Conservation (phyloP, 2,113 vertebrate genomes). For the Raja brachyura region DNA sequence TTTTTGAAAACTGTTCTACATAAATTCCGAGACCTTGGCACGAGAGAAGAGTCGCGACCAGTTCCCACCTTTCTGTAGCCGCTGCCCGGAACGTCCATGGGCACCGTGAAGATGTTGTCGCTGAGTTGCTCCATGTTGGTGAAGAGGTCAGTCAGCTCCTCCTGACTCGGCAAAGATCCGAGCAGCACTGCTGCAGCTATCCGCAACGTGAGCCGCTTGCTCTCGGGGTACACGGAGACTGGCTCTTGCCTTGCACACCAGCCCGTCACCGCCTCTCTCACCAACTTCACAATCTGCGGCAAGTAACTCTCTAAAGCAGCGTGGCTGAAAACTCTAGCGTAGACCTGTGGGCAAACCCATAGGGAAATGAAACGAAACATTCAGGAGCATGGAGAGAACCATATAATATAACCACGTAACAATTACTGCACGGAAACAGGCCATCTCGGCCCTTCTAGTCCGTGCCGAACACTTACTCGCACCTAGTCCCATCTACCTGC, state of each 20-base stretch:
- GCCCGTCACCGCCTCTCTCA: neutral
- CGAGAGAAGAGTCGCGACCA: neutral
- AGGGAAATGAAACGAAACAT: neutral
- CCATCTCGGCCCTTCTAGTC: no score
- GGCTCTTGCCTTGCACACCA: neutral
- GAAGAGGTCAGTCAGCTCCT: neutral
- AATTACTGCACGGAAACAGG: no score
- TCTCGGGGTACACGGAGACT: neutral
- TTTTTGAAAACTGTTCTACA: no score
- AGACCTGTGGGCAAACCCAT: neutral
- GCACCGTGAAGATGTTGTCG: neutral
- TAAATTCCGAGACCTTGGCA: neutral
- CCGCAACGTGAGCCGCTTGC: neutral
- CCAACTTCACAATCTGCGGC: neutral
- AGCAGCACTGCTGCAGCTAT: neutral
- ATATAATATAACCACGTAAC: no score
- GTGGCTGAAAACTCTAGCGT: neutral
- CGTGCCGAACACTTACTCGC: no score
- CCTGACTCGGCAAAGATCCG: neutral
- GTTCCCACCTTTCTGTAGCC: constrained; percentile 2
- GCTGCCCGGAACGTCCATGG: neutral
- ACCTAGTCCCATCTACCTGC: no score
- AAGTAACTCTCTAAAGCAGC: constrained; percentile 26
- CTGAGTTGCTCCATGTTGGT: neutral
- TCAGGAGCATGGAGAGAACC: neutral